A percentile compares a stretch with the other conserved stretches of the same genome.
Conservation (phyloP, 2,113 vertebrate species). For the Rhinopomastus cyanomelas region DNA sequence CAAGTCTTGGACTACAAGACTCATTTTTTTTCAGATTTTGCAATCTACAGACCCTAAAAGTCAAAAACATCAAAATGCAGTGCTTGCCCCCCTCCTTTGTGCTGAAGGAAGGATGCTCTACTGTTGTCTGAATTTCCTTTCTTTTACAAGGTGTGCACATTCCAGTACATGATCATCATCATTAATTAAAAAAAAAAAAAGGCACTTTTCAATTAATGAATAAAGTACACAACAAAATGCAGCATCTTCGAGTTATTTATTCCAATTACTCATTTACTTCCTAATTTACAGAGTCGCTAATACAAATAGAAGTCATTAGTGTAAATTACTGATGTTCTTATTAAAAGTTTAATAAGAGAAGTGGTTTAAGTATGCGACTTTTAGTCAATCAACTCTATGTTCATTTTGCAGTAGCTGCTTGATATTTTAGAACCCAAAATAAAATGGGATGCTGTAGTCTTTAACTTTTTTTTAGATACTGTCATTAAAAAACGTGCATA, state of each 20-base stretch:
- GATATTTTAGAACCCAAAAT: background rate
- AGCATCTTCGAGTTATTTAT: background rate
- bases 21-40: background rate
- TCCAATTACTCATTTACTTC: background rate
- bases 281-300: slow-evolving; percentile 1
- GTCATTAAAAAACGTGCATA: background rate
- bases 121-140: background rate
- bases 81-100: background rate
- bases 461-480: background rate
- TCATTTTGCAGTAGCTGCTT: background rate
- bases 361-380: slow-evolving; percentile 2
- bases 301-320: slow-evolving; percentile 26
- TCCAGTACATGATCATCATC: background rate
- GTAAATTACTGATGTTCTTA: slow-evolving; percentile 35
- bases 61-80: background rate
- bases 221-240: background rate
- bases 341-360: slow-evolving; percentile 29
- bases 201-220: slow-evolving; percentile 9
- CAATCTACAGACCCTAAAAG: background rate
- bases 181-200: slow-evolving; percentile 28
- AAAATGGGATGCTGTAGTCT: background rate
- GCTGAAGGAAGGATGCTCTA: background rate
- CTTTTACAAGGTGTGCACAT: background rate
- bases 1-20: background rate
- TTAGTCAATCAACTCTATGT: background rate